Evolutionary conservation across 2,797 vertebrate genomes (phyloP).

Genomic region (Taenioides sp.): DNA sequence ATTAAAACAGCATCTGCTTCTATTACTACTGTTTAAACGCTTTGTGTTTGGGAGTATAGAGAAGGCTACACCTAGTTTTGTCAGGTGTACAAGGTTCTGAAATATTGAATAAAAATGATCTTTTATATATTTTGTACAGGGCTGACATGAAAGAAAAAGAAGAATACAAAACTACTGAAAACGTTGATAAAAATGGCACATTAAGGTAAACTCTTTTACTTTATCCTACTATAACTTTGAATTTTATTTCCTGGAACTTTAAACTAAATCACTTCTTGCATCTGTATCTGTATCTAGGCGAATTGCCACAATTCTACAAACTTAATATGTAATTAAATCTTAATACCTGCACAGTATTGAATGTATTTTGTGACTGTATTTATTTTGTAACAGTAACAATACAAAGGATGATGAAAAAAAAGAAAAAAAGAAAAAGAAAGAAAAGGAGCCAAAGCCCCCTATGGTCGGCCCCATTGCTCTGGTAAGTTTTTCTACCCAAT

Average conservation of each 20-base stretch:
- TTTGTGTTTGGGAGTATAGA: neutral
- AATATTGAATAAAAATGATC: neutral
- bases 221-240: neutral
- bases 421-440: slow-evolving; percentile 47
- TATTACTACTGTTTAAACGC: neutral
- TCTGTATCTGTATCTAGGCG: neutral
- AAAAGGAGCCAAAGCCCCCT: slow-evolving; percentile 50
- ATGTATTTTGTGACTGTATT: neutral
- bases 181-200: slow-evolving; percentile 46
- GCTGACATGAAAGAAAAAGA: slow-evolving; percentile 41
- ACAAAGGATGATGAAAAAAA: slow-evolving; percentile 19
- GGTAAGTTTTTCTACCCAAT: slow-evolving; percentile 49
- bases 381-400: slow-evolving; percentile 26
- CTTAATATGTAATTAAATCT: neutral
- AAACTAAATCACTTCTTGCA: neutral
- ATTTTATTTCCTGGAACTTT: neutral
- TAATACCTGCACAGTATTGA: neutral
- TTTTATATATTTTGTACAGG: slow-evolving; percentile 19
- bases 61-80: neutral
- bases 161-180: slow-evolving; percentile 15
- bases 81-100: neutral
- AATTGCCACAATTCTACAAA: neutral
- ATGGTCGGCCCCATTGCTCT: slow-evolving; percentile 69
- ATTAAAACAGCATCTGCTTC: neutral
- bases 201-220: slow-evolving; percentile 41